These are phyloP conservation scores for Pagrus major DNA, from an alignment of 2,113 vertebrate genomes.

Conservation along the genomic window DNA sequence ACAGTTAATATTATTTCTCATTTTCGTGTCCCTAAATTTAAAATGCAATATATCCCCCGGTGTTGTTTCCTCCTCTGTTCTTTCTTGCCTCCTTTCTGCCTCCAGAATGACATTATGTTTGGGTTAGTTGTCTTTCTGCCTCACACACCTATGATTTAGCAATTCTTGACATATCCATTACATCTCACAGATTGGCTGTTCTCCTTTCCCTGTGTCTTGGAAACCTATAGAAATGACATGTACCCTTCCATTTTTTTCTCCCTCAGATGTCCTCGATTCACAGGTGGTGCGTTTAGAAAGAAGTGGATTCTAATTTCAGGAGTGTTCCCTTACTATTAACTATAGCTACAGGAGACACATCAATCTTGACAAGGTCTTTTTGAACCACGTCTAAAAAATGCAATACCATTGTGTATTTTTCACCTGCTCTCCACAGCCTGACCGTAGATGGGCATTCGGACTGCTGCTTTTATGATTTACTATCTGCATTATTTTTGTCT, in stretches of 20 bases:
- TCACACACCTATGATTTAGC: constrained; percentile 88
- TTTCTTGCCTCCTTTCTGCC: constrained; percentile 48
- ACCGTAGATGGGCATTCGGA: constrained; percentile 50
- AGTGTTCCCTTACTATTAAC: constrained; percentile 83
- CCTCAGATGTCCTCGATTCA: constrained; percentile 81
- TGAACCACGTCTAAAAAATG: constrained; percentile 77
- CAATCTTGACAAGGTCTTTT: constrained; percentile 85
- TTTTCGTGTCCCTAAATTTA: constrained; percentile 66
- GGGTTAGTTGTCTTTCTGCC: constrained; percentile 85
- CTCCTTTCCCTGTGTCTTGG: constrained; percentile 79
- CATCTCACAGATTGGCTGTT: constrained; percentile 87
- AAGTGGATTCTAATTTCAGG: constrained; percentile 86
- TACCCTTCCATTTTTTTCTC: constrained; percentile 72
- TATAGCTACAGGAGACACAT: constrained; percentile 81
- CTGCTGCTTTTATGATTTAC: constrained; percentile 58
- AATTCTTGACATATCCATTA: constrained; percentile 91
- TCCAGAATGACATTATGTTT: constrained; percentile 83
- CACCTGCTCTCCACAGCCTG: constrained; percentile 65
- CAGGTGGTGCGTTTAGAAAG: constrained; percentile 81
- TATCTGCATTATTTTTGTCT: constrained; percentile 60
- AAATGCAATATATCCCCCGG: constrained; percentile 52
- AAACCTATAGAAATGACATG: constrained; percentile 87
- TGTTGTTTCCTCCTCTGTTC: constrained; percentile 47
- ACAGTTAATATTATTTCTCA: constrained; percentile 71
- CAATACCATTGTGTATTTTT: constrained; percentile 74